Evolutionary conservation across 2,888 invertebrate genomes (phyloP), one percentile per base, ranked within the genome.

Genomic region (Drosophila demipolita): DNA sequence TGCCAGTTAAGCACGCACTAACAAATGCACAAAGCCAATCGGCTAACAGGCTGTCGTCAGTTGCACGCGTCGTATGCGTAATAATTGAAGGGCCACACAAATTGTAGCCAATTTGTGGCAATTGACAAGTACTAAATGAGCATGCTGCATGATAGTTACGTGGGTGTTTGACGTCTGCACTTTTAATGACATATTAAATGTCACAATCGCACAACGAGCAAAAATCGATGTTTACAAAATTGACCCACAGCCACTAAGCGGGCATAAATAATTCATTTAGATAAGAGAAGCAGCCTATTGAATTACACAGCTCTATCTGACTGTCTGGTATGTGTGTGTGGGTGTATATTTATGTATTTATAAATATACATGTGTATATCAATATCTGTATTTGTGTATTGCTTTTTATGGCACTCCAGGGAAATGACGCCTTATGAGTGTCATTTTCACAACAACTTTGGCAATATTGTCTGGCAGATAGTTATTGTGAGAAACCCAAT

Each of bases 371-470:
- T n/a, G 2, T 32, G n/a, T 49, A 29, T 26, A 8, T 29, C 42
- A 33, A 42, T 58, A 36, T 50, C 49, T 29, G 38, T 38, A 54
- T 54, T 42, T 48, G 12, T 63, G 40, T 40, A 2, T 23, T 23
- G 54, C 58, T 80, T 83, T 82, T 85, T 79, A 89, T 87, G 82
- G 70, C 85, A 75, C 85, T 76, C 89, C 29, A 29, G 76, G 87
- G 84, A 84, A 75, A 61, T 73, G 87, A 84, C 82, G 85, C 84
- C 76, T 71, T 89, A 73, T 87, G 79, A 87, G 76, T 81, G 82
- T 57, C 72, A 73, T 73, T 79, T 82, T 81, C 75, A 84, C 9
- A 63, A 68, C 69, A 54, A 83, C 84, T 85, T 89, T 76, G 74
- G 64, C 87, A 87, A 87, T 87, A 81, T 87, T 83, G 82, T 76